phyloP scores from a whole-genome alignment of 2,113 vertebrate species.

The Anarhynchus alexandrinus region DNA sequence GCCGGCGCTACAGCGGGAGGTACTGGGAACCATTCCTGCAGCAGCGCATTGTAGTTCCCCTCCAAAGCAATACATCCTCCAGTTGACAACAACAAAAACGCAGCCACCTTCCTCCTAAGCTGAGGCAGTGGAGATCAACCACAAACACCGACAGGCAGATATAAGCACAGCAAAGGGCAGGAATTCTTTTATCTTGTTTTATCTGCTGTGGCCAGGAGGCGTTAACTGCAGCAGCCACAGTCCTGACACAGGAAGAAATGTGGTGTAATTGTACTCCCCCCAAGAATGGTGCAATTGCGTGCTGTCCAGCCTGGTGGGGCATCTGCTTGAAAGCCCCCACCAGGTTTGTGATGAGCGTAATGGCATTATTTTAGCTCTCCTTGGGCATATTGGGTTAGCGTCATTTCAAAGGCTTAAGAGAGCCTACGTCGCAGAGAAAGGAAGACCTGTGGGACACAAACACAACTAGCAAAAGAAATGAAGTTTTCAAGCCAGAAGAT shows the following conservation, averaged over 20 bases:
- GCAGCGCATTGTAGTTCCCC: not conserved
- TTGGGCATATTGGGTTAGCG: not conserved
- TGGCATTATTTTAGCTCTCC: not conserved
- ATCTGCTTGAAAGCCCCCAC: not conserved
- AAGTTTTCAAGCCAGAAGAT: not conserved
- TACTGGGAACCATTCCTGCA: not conserved
- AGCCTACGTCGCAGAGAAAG: not conserved
- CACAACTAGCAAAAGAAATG: not conserved
- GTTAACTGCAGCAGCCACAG: not conserved
- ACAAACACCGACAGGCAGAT: not conserved
- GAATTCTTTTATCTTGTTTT: not conserved
- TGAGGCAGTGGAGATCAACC: not conserved
- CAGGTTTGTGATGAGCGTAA: rapidly evolving
- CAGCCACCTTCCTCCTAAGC: not conserved
- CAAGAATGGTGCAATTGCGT: not conserved
- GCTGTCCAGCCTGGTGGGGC: not conserved
- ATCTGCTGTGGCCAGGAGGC: not conserved
- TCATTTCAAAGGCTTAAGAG: not conserved
- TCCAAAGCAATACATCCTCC: not conserved
- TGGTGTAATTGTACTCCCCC: not conserved
- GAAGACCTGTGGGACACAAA: not conserved
- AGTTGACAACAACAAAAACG: not conserved
- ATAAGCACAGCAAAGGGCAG: not conserved
- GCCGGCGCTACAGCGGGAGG: not conserved
- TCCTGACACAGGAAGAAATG: not conserved